These are phyloP conservation scores for Telenomus remus DNA, from an alignment of 1,140 invertebrate species.

Conservation along the genomic window DNA sequence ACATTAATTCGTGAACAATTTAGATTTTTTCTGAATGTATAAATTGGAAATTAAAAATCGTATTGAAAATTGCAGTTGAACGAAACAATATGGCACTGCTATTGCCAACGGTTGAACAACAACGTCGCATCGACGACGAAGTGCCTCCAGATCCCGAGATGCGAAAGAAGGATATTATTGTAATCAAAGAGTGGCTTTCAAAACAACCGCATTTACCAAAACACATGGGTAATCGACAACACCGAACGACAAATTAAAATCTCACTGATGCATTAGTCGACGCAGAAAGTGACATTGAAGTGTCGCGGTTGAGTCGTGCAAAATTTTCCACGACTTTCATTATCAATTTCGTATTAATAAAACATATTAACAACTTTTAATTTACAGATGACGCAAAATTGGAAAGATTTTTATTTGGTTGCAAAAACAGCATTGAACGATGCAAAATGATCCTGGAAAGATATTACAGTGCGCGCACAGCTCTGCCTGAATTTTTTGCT, in stretches of 20 bases:
- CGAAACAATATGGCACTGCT: slow-evolving; percentile 65
- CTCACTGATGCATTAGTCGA: no score
- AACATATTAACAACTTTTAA: background rate
- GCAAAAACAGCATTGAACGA: slow-evolving; percentile 76
- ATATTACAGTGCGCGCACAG: slow-evolving; percentile 72
- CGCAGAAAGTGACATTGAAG: no score
- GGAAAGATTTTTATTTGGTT: slow-evolving; percentile 75
- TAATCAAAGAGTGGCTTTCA: slow-evolving; percentile 72
- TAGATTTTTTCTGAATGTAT: no score
- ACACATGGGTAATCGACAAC: slow-evolving; percentile 67
- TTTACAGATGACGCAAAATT: slow-evolving; percentile 73
- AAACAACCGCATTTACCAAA: slow-evolving; percentile 75
- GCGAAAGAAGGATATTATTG: slow-evolving; percentile 65
- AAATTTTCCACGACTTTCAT: no score
- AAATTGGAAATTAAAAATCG: no score
- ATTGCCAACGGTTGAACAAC: slow-evolving; percentile 69
- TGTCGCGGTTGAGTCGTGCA: no score
- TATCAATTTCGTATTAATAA: no score
- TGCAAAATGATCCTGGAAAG: slow-evolving; percentile 75
- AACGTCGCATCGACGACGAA: slow-evolving; percentile 67
- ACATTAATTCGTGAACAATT: no score
- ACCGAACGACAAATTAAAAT: no score
- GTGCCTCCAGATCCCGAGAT: slow-evolving; percentile 67
- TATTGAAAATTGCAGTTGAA: slow-evolving; percentile 4
- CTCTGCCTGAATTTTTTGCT: slow-evolving; percentile 74